Percentiles rank a stretch among this genome's conserved stretches.
These are phyloP conservation scores for Pseudochaenichthys georgianus DNA, from an alignment of 2,797 vertebrate genomes.

Conservation along the genomic window DNA sequence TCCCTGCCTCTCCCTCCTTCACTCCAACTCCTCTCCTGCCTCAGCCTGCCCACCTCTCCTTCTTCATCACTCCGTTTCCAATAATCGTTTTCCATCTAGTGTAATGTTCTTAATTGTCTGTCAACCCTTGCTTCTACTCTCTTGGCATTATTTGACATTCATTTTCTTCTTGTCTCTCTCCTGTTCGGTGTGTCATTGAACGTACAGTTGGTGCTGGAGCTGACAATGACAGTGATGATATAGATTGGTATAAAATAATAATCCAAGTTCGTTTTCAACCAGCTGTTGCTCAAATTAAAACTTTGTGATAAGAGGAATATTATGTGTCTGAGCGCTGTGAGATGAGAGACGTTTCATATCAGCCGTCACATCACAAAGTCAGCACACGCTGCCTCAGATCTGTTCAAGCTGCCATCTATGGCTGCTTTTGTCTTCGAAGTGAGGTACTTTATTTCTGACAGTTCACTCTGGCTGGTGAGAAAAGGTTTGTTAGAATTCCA, in stretches of 20 bases:
- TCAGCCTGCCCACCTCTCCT: conserved; percentile 51
- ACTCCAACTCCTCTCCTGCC: conserved; percentile 40
- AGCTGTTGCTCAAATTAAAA: conserved; percentile 39
- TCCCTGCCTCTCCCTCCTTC: conserved; percentile 34
- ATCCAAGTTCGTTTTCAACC: conserved; percentile 10
- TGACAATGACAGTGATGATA: not conserved
- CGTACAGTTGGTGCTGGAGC: not conserved
- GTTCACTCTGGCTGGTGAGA: conserved; percentile 18
- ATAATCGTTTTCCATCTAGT: conserved; percentile 52
- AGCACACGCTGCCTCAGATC: conserved; percentile 51
- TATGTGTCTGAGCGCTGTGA: conserved; percentile 26
- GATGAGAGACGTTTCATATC: conserved; percentile 56
- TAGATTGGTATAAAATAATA: not conserved
- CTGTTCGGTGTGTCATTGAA: not conserved
- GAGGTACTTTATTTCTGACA: conserved; percentile 28
- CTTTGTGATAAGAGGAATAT: conserved; percentile 34
- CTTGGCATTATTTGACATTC: conserved; percentile 16
- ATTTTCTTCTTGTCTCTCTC: not conserved
- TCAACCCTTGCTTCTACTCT: conserved; percentile 17
- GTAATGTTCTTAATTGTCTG: conserved; percentile 36
- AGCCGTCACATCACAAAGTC: conserved; percentile 56
- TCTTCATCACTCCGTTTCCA: conserved; percentile 45
- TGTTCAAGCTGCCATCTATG: conserved; percentile 36
- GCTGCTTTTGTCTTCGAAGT: conserved; percentile 55
- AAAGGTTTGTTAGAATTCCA: conserved; percentile 17